Percentiles rank a stretch among this genome's conserved stretches.
phyloP scores from a whole-genome alignment of 2,888 invertebrate genomes.

The Gastrophysa polygoni region DNA sequence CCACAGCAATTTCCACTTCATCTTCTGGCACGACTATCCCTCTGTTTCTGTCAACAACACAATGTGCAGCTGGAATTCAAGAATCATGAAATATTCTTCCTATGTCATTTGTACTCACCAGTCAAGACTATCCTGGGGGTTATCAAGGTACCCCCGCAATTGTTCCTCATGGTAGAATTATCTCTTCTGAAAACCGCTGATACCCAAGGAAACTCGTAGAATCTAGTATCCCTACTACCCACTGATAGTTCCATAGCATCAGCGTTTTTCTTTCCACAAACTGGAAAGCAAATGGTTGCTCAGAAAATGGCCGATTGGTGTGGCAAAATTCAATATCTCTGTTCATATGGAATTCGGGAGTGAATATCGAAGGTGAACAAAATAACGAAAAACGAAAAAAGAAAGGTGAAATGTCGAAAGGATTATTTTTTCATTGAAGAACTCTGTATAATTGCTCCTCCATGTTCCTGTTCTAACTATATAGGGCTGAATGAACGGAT shows the following conservation, averaged over 20 bases:
- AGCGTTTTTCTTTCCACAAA: constrained; percentile 23
- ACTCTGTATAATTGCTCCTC: too few relatives aligned
- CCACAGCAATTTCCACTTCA: constrained; percentile 26
- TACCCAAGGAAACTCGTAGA: constrained; percentile 24
- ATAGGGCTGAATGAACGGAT: too few relatives aligned
- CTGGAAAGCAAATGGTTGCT: constrained; percentile 10
- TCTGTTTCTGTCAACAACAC: constrained; percentile 28
- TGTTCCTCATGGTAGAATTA: not conserved
- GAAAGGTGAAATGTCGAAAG: too few relatives aligned
- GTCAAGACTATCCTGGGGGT: constrained; percentile 19
- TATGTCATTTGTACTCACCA: constrained; percentile 14
- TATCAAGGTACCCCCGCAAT: constrained; percentile 23
- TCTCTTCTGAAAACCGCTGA: constrained; percentile 14
- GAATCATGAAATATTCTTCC: too few relatives aligned
- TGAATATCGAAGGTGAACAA: too few relatives aligned
- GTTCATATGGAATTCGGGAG: too few relatives aligned
- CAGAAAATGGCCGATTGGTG: too few relatives aligned
- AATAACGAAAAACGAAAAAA: too few relatives aligned
- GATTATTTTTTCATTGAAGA: too few relatives aligned
- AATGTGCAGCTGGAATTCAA: constrained; percentile 35
- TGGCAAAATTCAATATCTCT: too few relatives aligned
- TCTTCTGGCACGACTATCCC: constrained; percentile 12
- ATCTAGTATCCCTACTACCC: constrained; percentile 4
- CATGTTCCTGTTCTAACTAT: too few relatives aligned
- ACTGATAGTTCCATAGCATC: constrained; percentile 2